Percentiles rank a stretch among this genome's conserved stretches.
Evolutionary conservation across 2,113 vertebrate genomes (phyloP).

Genomic region (Rhadina sibilatrix): DNA sequence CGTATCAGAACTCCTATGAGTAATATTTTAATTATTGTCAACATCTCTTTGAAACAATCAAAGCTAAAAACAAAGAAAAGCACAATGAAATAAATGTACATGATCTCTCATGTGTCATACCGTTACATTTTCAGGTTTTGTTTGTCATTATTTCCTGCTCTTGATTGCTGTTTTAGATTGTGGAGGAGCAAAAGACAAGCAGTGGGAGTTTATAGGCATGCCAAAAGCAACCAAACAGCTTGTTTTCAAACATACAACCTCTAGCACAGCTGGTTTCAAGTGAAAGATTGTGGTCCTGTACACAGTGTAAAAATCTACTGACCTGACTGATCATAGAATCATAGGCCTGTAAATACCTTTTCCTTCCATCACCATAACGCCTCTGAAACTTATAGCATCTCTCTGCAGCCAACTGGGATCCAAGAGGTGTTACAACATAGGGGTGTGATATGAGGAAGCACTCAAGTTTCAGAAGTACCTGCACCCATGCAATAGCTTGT

Average conservation of each 20-base stretch:
- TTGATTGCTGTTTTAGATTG: neutral
- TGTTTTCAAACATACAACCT: neutral
- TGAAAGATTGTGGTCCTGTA: neutral
- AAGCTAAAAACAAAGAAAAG: neutral
- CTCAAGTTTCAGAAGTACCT: slow-evolving; percentile 15
- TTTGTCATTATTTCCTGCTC: neutral
- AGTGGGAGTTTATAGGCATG: neutral
- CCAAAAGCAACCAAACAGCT: neutral
- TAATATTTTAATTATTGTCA: neutral
- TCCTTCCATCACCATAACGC: neutral
- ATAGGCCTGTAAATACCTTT: neutral
- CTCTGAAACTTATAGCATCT: neutral
- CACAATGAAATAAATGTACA: neutral
- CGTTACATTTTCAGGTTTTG: neutral
- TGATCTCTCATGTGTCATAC: neutral
- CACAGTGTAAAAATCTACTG: neutral
- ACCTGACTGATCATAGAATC: neutral
- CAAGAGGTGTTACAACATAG: neutral
- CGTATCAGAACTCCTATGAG: neutral
- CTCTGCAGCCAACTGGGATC: neutral
- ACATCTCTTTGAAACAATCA: neutral
- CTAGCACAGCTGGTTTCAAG: neutral
- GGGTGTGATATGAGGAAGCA: neutral
- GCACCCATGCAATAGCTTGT: neutral
- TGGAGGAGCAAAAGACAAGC: neutral